Evolutionary conservation across 2,888 invertebrate species (phyloP).

Genomic region (Malthinus flaveolus): DNA sequence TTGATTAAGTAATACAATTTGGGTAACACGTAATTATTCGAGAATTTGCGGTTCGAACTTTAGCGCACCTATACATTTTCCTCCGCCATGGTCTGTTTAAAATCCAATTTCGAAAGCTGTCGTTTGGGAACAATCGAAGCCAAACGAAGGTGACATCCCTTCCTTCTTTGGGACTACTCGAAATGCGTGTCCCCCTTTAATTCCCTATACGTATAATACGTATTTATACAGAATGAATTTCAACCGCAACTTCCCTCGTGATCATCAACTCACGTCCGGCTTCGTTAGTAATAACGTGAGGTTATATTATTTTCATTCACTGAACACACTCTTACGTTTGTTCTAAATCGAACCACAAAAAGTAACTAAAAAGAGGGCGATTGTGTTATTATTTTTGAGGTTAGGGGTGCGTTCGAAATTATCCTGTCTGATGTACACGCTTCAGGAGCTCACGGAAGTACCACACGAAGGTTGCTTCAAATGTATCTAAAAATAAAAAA

Average conservation of each 20-base stretch:
- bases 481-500: too few relatives aligned
- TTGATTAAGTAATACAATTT: too few relatives aligned
- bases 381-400: too few relatives aligned
- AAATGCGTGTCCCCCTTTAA: constrained; percentile 29
- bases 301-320: constrained; percentile 8
- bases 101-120: constrained; percentile 47
- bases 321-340: neutral
- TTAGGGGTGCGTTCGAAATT: too few relatives aligned
- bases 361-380: too few relatives aligned
- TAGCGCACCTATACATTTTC: constrained; percentile 26
- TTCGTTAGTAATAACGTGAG: constrained; percentile 16
- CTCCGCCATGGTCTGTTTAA: constrained; percentile 44
- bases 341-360: too few relatives aligned
- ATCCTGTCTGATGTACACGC: too few relatives aligned
- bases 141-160: constrained; percentile 52
- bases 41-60: constrained; percentile 33
- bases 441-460: too few relatives aligned
- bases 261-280: constrained; percentile 24
- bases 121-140: constrained; percentile 50
- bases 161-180: constrained; percentile 27
- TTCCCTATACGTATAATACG: constrained; percentile 8
- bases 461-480: too few relatives aligned
- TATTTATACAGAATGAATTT: constrained; percentile 28
- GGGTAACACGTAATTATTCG: too few relatives aligned
- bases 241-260: constrained; percentile 36